Percentiles rank a stretch among this genome's conserved stretches.
Conservation (phyloP, 2,888 invertebrate genomes). For the Willowsia nigromaculata region DNA sequence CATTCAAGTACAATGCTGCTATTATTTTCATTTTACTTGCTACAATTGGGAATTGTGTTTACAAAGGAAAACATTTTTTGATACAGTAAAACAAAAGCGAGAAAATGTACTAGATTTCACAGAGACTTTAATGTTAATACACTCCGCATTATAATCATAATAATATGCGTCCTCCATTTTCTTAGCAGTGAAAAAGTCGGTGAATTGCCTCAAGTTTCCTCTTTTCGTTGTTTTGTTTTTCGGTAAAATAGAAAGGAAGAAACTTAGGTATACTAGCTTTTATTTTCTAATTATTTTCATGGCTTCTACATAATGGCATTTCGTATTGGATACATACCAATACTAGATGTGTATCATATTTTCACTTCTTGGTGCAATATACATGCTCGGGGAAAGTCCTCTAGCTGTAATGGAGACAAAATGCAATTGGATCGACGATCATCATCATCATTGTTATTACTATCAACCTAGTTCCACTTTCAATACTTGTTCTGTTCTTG, state of each 20-base stretch:
- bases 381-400: neutral
- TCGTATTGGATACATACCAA: too few species aligned
- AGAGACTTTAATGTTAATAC: neutral
- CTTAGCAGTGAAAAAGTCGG: slow-evolving; percentile 9
- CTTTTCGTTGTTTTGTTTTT: neutral
- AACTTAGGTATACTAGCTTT: neutral
- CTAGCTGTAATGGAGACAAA: slow-evolving; percentile 46
- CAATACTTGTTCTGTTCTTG: neutral
- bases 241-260: neutral
- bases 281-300: slow-evolving; percentile 9
- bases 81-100: neutral
- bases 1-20: slow-evolving; percentile 5
- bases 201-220: slow-evolving; percentile 43
- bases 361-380: neutral
- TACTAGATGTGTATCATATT: neutral
- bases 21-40: neutral
- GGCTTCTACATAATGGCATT: neutral
- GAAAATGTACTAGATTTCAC: neutral
- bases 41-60: neutral
- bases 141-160: slow-evolving; percentile 31
- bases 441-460: slow-evolving; percentile 21
- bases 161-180: slow-evolving; percentile 20
- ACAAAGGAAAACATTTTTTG: neutral
- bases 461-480: slow-evolving; percentile 56
- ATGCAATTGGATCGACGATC: slow-evolving; percentile 41